Evolutionary conservation across 2,797 vertebrate species (phyloP).

Genomic region (Leucoraja ocellata): DNA sequence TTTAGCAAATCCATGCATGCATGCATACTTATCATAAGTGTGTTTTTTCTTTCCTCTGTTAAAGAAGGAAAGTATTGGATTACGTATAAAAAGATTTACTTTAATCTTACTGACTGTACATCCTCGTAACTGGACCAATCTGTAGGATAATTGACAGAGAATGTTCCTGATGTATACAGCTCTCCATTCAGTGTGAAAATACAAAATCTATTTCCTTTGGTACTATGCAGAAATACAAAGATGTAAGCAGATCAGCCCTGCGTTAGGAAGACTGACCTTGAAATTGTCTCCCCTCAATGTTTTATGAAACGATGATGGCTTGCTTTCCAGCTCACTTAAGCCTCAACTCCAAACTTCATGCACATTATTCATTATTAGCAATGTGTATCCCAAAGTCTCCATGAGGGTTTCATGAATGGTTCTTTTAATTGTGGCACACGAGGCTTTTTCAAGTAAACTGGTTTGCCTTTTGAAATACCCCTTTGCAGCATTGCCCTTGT

Average conservation of each 20-base stretch:
- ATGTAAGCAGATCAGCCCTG: not conserved
- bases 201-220: not conserved
- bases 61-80: not conserved
- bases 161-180: not conserved
- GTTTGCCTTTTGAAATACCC: not conserved
- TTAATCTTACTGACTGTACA: not conserved
- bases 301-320: not conserved
- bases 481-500: not conserved
- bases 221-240: not conserved
- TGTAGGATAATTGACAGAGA: not conserved
- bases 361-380: not conserved
- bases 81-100: not conserved
- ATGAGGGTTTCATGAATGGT: not conserved
- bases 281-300: no score
- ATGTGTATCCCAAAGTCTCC: not conserved
- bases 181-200: not conserved
- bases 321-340: not conserved
- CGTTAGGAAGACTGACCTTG: not conserved
- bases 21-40: no score
- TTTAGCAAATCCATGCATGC: not conserved
- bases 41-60: not conserved
- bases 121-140: not conserved
- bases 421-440: not conserved
- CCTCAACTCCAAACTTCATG: not conserved
- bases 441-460: not conserved